A percentile compares a stretch with the other conserved stretches of the same genome.
Conservation (phyloP, 2,888 invertebrate genomes). For the Punctoribates punctum region DNA sequence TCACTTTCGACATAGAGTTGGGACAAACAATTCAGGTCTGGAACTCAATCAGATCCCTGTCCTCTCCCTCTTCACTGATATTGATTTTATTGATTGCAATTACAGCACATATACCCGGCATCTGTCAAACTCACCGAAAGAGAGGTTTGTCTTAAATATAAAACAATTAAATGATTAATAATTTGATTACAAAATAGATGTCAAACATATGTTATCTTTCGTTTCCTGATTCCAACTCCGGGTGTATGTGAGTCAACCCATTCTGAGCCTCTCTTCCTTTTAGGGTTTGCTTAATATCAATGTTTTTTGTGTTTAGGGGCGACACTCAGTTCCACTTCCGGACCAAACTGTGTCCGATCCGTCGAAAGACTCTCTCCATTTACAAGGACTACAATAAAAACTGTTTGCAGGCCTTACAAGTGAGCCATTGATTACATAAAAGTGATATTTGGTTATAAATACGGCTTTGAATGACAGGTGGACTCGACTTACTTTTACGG, state of each 20-base stretch:
- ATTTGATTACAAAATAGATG: conserved; percentile 58
- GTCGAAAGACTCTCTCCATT: conserved; percentile 39
- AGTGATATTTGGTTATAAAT: too few species aligned
- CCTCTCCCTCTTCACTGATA: too few species aligned
- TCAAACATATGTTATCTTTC: conserved; percentile 95
- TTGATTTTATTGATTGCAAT: too few species aligned
- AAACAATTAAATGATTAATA: too few species aligned
- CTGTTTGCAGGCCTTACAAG: conserved; percentile 55
- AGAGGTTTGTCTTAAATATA: conserved; percentile 56
- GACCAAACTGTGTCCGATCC: conserved; percentile 67
- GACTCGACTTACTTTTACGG: conserved; percentile 88
- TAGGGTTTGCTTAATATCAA: too few species aligned
- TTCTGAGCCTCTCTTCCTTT: too few species aligned
- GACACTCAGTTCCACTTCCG: conserved; percentile 96
- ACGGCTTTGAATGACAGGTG: conserved; percentile 60
- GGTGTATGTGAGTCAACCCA: conserved; percentile 73
- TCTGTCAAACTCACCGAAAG: conserved; percentile 54
- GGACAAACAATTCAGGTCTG: conserved; percentile 88
- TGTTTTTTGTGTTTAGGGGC: conserved; percentile 62
- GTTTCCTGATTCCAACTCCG: conserved; percentile 98
- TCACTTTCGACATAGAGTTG: conserved; percentile 96
- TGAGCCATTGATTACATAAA: too few species aligned
- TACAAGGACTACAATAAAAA: conserved; percentile 64
- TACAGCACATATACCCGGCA: conserved; percentile 40
- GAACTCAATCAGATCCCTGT: conserved; percentile 11